A percentile compares a stretch with the other conserved stretches of the same genome.
Evolutionary conservation across 2,113 vertebrate genomes (phyloP).

Genomic region (Epinephelus fuscoguttatus): DNA sequence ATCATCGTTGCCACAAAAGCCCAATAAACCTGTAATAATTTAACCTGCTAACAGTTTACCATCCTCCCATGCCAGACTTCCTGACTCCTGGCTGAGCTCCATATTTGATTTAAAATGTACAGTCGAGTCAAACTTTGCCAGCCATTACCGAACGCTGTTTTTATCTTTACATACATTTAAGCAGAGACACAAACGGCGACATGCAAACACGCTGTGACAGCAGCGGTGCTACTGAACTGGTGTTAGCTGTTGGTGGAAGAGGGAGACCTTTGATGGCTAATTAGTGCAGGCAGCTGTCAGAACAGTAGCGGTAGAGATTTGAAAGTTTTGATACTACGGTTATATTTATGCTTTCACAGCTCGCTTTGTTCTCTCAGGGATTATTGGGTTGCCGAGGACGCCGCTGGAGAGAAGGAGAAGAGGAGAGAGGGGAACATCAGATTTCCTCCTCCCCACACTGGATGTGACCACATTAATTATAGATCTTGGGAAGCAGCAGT

Average conservation of each 20-base stretch:
- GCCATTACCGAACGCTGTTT: neutral
- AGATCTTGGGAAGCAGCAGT: slow-evolving; percentile 65
- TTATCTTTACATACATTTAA: slow-evolving; percentile 5
- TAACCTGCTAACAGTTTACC: neutral
- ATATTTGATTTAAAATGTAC: neutral
- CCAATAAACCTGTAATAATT: slow-evolving; percentile 19
- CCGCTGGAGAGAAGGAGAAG: slow-evolving; percentile 27
- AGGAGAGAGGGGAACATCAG: slow-evolving; percentile 64
- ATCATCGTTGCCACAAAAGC: slow-evolving; percentile 1
- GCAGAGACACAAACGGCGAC: neutral
- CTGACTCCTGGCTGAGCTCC: neutral
- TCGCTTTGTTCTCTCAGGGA: slow-evolving; percentile 77
- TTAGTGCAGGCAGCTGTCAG: slow-evolving; percentile 84
- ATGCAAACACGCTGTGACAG: slow-evolving; percentile 31
- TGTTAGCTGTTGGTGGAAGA: slow-evolving; percentile 58
- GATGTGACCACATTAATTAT: slow-evolving; percentile 85
- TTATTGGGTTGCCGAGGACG: slow-evolving; percentile 79
- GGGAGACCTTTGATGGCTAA: slow-evolving; percentile 77
- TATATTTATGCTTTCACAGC: slow-evolving; percentile 82
- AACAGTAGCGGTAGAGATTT: slow-evolving; percentile 70
- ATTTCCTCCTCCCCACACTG: slow-evolving; percentile 70
- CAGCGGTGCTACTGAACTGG: slow-evolving; percentile 50
- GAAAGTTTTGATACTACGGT: slow-evolving; percentile 79
- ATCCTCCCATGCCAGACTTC: neutral
- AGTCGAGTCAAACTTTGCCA: neutral